These are phyloP conservation scores for Scomber colias DNA, from an alignment of 2,113 vertebrate species.

Conservation along the genomic window DNA sequence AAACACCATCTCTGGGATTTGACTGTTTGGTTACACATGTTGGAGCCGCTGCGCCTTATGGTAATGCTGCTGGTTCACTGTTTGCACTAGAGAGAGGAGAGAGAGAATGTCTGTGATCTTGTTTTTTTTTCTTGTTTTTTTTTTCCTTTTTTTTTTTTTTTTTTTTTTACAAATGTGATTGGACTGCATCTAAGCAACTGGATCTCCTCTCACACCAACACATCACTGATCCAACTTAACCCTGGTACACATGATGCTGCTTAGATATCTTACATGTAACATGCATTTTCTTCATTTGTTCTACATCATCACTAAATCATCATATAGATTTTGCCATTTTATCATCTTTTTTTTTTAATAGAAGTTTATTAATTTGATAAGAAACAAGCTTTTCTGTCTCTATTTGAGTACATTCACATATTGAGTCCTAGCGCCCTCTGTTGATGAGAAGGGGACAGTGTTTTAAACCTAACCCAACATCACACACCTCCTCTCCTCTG, in stretches of 20 bases:
- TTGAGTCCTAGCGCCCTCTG: slow-evolving; percentile 85
- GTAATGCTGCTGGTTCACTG: slow-evolving; percentile 41
- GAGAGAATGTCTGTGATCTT: slow-evolving; percentile 44
- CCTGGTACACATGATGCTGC: slow-evolving; percentile 2
- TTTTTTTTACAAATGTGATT: slow-evolving; percentile 24
- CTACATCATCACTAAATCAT: neutral
- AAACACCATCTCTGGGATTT: slow-evolving; percentile 74
- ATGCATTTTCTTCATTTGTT: neutral
- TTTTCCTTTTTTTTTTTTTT: neutral
- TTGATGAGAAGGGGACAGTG: slow-evolving; percentile 58
- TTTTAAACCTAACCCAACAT: neutral
- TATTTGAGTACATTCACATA: slow-evolving; percentile 57
- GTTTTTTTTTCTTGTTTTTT: neutral
- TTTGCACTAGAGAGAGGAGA: slow-evolving; percentile 17
- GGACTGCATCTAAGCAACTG: slow-evolving; percentile 22
- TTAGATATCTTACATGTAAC: neutral
- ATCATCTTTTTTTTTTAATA: neutral
- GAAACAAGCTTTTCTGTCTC: slow-evolving; percentile 27
- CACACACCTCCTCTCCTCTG: neutral
- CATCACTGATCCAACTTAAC: neutral
- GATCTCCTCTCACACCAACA: slow-evolving; percentile 18
- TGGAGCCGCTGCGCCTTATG: slow-evolving; percentile 55
- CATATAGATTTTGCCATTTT: slow-evolving; percentile 15
- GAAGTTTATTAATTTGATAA: slow-evolving; percentile 32
- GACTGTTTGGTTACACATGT: slow-evolving; percentile 71